A percentile compares a stretch with the other conserved stretches of the same genome.
Conservation (phyloP, 2,113 vertebrate species). For the Cyprinus carpio region DNA sequence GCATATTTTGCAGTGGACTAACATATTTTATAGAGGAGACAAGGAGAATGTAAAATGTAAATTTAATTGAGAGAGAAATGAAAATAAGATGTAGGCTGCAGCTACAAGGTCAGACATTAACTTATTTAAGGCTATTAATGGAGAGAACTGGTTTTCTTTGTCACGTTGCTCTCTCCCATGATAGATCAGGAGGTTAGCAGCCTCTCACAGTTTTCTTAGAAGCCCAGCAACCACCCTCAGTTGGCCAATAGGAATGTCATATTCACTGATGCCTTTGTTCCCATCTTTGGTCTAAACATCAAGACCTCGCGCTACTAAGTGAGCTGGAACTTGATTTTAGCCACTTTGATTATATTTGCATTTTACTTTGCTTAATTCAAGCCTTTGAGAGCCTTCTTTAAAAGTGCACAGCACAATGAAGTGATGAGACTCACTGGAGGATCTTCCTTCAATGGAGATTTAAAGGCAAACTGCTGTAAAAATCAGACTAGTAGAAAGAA, state of each 20-base stretch:
- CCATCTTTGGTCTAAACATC: conserved; percentile 28
- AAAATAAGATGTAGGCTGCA: conserved; percentile 36
- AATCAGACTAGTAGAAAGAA: not conserved
- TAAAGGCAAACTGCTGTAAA: conserved; percentile 21
- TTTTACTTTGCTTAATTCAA: conserved; percentile 22
- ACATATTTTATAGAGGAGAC: conserved; percentile 33
- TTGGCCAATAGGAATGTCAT: conserved; percentile 19
- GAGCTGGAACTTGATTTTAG: conserved; percentile 23
- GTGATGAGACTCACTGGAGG: not conserved
- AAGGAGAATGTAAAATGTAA: conserved; percentile 35
- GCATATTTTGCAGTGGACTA: conserved; percentile 29
- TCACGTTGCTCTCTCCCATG: conserved; percentile 65
- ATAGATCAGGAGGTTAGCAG: conserved; percentile 63
- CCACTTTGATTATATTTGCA: conserved; percentile 44
- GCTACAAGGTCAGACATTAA: conserved; percentile 57
- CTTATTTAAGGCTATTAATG: conserved; percentile 65
- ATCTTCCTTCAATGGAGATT: not conserved
- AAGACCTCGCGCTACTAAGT: conserved; percentile 19
- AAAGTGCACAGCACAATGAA: not conserved
- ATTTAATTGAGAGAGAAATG: conserved; percentile 14
- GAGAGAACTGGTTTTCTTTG: conserved; percentile 67
- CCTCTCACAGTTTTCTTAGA: conserved; percentile 22
- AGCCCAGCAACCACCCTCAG: conserved; percentile 32
- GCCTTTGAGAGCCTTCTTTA: conserved; percentile 28
- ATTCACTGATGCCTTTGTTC: conserved; percentile 4